A percentile compares a stretch with the other conserved stretches of the same genome.
phyloP scores from a whole-genome alignment of 92 coral and sea anemone species.

The Porites evermanni region DNA sequence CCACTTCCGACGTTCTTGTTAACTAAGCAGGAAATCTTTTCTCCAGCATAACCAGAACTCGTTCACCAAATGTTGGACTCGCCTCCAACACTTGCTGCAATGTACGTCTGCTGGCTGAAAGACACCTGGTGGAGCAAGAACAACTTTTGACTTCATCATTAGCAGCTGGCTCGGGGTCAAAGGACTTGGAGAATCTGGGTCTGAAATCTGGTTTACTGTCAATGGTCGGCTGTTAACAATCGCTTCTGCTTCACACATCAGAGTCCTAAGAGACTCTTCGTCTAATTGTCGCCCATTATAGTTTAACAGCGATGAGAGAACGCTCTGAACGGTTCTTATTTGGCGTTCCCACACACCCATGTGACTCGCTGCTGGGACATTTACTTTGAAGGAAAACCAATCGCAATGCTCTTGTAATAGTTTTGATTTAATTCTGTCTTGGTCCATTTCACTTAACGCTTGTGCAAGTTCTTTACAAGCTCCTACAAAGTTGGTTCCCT shows the following conservation, averaged over 20 bases:
- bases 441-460: too few species aligned
- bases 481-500: constrained; percentile 51
- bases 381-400: constrained; percentile 34
- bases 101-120: constrained; percentile 54
- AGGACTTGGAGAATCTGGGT: constrained; percentile 47
- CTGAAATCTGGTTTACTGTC: constrained; percentile 17
- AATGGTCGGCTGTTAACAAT: constrained; percentile 54
- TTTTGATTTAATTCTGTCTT: not conserved
- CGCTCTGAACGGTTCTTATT: constrained; percentile 37
- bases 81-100: constrained; percentile 56
- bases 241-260: constrained; percentile 42
- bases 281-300: constrained; percentile 33
- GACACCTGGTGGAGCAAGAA: constrained; percentile 53
- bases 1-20: constrained; percentile 33
- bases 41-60: constrained; percentile 38
- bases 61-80: constrained; percentile 50
- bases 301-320: constrained; percentile 28
- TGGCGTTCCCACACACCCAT: constrained; percentile 67
- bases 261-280: constrained; percentile 23
- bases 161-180: constrained; percentile 58
- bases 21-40: constrained; percentile 23
- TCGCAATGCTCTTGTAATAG: constrained; percentile 42
- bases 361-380: constrained; percentile 60
- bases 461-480: not conserved
- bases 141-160: constrained; percentile 59